These are phyloP conservation scores for Tetranychus piercei DNA, from an alignment of 2,888 invertebrate genomes.

Conservation along the genomic window DNA sequence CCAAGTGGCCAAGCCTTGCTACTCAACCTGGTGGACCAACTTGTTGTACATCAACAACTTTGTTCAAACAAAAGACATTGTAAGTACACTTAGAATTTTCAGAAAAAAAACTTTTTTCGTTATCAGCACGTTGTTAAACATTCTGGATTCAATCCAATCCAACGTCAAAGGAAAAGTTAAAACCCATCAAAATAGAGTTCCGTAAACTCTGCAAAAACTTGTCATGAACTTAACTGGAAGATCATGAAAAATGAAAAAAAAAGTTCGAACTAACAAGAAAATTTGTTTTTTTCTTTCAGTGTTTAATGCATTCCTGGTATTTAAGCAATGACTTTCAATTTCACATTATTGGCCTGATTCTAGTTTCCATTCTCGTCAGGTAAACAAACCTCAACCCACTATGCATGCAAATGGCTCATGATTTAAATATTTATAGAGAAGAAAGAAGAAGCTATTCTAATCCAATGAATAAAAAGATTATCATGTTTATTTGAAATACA, in stretches of 20 bases:
- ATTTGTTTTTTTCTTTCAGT: conserved; percentile 13
- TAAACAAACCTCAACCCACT: background rate
- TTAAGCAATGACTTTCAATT: conserved; percentile 20
- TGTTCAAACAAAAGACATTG: conserved; percentile 21
- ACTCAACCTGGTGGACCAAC: conserved; percentile 24
- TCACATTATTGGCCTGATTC: conserved; percentile 14
- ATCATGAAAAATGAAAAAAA: background rate
- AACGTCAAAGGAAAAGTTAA: no score
- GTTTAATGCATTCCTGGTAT: conserved; percentile 21
- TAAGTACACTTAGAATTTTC: background rate
- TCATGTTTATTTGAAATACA: background rate
- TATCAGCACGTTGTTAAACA: no score
- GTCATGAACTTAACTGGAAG: background rate
- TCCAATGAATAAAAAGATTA: background rate
- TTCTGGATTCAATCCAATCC: no score
- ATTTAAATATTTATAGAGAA: no score
- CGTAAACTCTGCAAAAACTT: no score
- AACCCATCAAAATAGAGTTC: no score
- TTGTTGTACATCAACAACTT: conserved; percentile 24
- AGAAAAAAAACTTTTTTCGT: background rate
- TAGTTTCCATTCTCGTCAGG: conserved; percentile 7
- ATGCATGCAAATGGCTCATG: background rate
- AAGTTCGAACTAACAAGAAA: background rate
- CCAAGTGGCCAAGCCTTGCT: conserved; percentile 16
- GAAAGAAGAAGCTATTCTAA: background rate